Evolutionary conservation across 2,113 vertebrate species (phyloP).

Genomic region (Diadophis punctatus): DNA sequence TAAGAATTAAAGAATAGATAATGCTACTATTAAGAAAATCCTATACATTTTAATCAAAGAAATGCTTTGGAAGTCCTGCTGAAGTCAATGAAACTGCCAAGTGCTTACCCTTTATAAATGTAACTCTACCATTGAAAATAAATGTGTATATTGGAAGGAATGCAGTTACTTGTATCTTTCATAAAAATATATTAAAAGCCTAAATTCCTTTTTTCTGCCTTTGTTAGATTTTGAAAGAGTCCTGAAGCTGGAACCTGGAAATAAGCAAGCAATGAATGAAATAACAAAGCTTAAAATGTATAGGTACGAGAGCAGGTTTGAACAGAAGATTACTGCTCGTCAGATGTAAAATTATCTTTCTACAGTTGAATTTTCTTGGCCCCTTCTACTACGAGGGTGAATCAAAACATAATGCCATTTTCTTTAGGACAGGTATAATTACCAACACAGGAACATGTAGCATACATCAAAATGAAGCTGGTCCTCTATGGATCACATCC

Average conservation of each 20-base stretch:
- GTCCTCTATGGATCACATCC: too few species aligned
- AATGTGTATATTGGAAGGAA: neutral
- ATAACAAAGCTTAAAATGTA: conserved; percentile 84
- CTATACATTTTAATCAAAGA: neutral
- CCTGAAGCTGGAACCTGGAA: conserved; percentile 89
- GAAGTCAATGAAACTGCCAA: neutral
- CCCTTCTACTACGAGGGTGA: too few species aligned
- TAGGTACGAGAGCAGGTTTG: conserved; percentile 13
- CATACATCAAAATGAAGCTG: too few species aligned
- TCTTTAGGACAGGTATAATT: too few species aligned
- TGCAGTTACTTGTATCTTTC: neutral
- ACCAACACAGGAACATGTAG: too few species aligned
- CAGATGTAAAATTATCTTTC: neutral
- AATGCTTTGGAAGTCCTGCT: neutral
- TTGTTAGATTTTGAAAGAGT: conserved; percentile 86
- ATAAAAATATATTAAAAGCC: neutral
- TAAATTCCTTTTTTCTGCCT: neutral
- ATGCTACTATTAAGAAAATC: neutral
- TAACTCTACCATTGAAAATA: neutral
- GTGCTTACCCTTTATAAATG: neutral
- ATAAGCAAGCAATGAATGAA: conserved; percentile 89
- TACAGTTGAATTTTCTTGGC: neutral
- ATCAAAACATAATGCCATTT: too few species aligned
- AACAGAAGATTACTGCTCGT: neutral
- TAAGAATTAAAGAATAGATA: neutral